Percentiles rank a stretch among this genome's conserved stretches.
These are phyloP conservation scores for Periplaneta americana DNA, from an alignment of 1,140 invertebrate species.

Conservation along the genomic window DNA sequence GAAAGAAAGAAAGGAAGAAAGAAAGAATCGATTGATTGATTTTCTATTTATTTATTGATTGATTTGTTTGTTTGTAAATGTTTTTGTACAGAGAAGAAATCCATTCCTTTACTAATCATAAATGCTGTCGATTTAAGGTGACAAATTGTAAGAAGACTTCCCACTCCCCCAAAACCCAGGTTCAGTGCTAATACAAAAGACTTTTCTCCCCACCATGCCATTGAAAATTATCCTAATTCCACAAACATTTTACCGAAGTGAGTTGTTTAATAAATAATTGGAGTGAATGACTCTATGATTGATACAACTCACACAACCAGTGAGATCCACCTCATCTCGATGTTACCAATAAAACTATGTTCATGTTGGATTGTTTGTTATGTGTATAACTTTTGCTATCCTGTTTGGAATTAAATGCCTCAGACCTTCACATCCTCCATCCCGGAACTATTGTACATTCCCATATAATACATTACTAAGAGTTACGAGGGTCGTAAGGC, in stretches of 20 bases:
- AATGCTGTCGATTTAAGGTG: neutral
- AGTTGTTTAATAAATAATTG: neutral
- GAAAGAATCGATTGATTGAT: neutral
- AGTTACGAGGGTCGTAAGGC: no score
- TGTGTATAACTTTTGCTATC: neutral
- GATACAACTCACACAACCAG: neutral
- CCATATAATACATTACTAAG: no score
- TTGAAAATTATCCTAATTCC: neutral
- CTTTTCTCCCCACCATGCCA: neutral
- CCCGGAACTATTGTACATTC: no score
- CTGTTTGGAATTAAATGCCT: no score
- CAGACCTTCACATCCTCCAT: no score
- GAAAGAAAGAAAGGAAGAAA: no score
- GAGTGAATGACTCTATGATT: neutral
- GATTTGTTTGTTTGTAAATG: neutral
- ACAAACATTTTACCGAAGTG: neutral
- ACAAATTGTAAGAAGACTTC: neutral
- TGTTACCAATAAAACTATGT: neutral
- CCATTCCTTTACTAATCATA: neutral
- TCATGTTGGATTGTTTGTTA: neutral
- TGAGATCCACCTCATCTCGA: neutral
- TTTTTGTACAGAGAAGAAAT: constrained; percentile 9
- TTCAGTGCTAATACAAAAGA: neutral
- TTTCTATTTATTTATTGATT: neutral
- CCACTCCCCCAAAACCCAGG: neutral